A percentile compares a stretch with the other conserved stretches of the same genome.
These are phyloP conservation scores for Rhinella marina DNA, from an alignment of 2,797 vertebrate genomes.

Conservation along the genomic window DNA sequence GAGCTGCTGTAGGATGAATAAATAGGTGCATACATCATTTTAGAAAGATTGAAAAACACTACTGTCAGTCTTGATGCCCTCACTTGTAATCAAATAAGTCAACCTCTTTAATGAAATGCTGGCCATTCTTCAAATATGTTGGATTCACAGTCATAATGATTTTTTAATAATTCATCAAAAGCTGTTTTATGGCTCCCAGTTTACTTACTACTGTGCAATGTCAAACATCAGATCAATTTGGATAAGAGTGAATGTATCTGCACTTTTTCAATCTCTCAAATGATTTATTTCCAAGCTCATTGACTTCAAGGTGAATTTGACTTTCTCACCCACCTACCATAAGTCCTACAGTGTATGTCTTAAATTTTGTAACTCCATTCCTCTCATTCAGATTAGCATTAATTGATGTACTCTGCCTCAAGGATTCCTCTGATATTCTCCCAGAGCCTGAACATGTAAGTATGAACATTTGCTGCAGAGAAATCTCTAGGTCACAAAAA, in stretches of 20 bases:
- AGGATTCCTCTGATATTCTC: background rate
- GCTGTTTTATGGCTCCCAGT: conserved; percentile 44
- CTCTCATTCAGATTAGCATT: background rate
- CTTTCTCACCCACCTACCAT: background rate
- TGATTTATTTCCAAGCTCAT: conserved; percentile 9
- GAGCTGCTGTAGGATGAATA: background rate
- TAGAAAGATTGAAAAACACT: background rate
- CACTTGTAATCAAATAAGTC: conserved; percentile 20
- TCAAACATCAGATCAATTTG: conserved; percentile 34
- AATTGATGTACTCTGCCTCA: background rate
- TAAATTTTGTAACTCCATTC: background rate
- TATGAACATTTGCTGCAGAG: background rate
- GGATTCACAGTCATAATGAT: conserved; percentile 23
- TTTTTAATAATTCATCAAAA: conserved; percentile 51
- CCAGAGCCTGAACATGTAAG: background rate
- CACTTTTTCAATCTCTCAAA: background rate
- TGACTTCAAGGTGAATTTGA: background rate
- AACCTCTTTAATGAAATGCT: conserved; percentile 9
- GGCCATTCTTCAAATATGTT: conserved; percentile 12
- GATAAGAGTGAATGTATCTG: conserved; percentile 14
- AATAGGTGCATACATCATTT: background rate
- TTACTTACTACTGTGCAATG: conserved; percentile 12
- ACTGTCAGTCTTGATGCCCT: conserved; percentile 1
- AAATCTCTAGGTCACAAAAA: background rate
- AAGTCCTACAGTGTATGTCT: background rate